phyloP scores from a whole-genome alignment of 2,888 invertebrate species.

The Drosophila diplacantha region DNA sequence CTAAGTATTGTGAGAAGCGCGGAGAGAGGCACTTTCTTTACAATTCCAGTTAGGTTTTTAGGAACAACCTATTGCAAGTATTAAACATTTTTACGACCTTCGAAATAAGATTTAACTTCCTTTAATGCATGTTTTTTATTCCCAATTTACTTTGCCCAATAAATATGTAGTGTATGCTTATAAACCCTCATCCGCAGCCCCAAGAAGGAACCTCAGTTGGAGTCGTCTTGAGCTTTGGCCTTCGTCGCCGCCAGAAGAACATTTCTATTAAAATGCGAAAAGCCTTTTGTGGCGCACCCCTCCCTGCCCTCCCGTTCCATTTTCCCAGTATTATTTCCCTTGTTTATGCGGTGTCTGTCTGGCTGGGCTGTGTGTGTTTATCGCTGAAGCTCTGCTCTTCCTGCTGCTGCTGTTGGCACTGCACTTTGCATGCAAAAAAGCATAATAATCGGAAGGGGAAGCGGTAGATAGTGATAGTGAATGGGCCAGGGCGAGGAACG shows the following conservation, averaged over 20 bases:
- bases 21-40: not conserved
- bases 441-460: constrained; percentile 59
- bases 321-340: constrained; percentile 33
- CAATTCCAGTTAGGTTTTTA: no score
- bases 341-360: constrained; percentile 61
- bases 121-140: not conserved
- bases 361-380: constrained; percentile 50
- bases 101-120: not conserved
- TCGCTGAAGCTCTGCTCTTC: constrained; percentile 34
- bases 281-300: constrained; percentile 63
- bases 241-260: constrained; percentile 41
- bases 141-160: not conserved
- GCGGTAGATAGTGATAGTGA: constrained; percentile 8
- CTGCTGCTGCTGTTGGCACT: constrained; percentile 48
- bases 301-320: not conserved
- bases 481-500: constrained; percentile 8
- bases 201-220: constrained; percentile 25
- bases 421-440: constrained; percentile 70
- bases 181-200: not conserved
- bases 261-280: constrained; percentile 71
- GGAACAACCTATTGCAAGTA: no score
- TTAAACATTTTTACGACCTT: not conserved
- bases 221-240: constrained; percentile 26
- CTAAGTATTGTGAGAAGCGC: not conserved
- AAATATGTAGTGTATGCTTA: constrained; percentile 1